These are phyloP conservation scores for Rattus rattus DNA, from an alignment of 2,113 vertebrate genomes.

Conservation along the genomic window DNA sequence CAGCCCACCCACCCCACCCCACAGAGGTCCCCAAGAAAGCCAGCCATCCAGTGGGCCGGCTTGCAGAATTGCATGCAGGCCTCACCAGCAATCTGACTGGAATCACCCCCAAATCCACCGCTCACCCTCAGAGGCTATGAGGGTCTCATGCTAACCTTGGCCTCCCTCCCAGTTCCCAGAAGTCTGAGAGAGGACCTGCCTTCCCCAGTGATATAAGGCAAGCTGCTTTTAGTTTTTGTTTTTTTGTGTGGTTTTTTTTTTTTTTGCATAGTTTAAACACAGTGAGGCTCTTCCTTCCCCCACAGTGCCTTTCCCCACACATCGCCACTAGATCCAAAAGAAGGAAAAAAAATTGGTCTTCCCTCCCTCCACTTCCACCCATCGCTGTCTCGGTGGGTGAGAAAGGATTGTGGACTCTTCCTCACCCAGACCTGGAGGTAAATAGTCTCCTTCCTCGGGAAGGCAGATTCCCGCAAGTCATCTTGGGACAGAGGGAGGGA, in stretches of 20 bases:
- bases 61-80: neutral
- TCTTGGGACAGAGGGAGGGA: slow-evolving; percentile 29
- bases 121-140: slow-evolving; percentile 64
- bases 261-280: slow-evolving; percentile 89
- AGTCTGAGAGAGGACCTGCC: slow-evolving; percentile 77
- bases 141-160: slow-evolving; percentile 52
- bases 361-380: slow-evolving; percentile 52
- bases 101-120: slow-evolving; percentile 23
- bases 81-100: slow-evolving; percentile 44
- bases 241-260: slow-evolving; percentile 69
- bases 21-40: slow-evolving; percentile 43
- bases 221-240: slow-evolving; percentile 79
- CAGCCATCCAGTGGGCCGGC: neutral
- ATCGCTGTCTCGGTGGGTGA: neutral
- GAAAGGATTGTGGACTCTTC: neutral
- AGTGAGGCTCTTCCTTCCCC: slow-evolving; percentile 79
- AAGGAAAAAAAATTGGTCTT: slow-evolving; percentile 60
- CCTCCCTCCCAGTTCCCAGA: slow-evolving; percentile 75
- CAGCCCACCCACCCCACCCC: neutral
- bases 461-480: neutral
- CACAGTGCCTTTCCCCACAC: slow-evolving; percentile 76
- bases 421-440: slow-evolving; percentile 1
- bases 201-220: slow-evolving; percentile 86
- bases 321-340: slow-evolving; percentile 83
- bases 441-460: neutral